These are phyloP conservation scores for Musca vetustissima DNA, from an alignment of 1,140 invertebrate genomes.

Conservation along the genomic window DNA sequence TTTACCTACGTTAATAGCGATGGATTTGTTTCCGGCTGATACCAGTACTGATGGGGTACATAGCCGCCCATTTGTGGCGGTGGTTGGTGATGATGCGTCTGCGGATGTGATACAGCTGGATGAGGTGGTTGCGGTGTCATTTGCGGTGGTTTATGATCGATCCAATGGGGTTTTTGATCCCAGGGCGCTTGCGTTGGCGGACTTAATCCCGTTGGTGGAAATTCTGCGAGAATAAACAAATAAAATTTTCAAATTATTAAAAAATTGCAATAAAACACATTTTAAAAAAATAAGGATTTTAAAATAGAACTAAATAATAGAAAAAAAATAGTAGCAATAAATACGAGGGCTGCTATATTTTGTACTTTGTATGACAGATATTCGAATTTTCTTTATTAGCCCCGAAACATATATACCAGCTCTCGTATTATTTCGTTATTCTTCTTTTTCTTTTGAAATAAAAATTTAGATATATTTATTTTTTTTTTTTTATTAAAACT, in stretches of 20 bases:
- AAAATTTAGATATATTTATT: too few species aligned
- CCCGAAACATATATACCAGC: too few species aligned
- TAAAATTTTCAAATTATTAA: too few species aligned
- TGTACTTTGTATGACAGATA: too few species aligned
- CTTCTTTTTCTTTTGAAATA: too few species aligned
- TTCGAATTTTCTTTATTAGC: too few species aligned
- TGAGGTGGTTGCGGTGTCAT: constrained; percentile 54
- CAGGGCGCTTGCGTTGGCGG: constrained; percentile 56
- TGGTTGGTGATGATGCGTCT: constrained; percentile 51
- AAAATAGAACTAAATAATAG: too few species aligned
- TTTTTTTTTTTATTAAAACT: constrained; percentile 33
- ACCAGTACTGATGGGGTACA: constrained; percentile 55
- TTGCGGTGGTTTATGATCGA: constrained; percentile 56
- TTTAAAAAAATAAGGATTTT: too few species aligned
- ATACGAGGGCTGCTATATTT: too few species aligned
- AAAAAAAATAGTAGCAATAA: too few species aligned
- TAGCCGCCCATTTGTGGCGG: constrained; percentile 55
- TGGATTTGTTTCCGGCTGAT: constrained; percentile 56
- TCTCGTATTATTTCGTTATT: too few species aligned
- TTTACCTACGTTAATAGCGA: constrained; percentile 55
- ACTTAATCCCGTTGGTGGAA: constrained; percentile 55
- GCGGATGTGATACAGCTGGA: constrained; percentile 51
- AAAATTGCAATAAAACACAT: background rate
- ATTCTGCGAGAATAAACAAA: constrained; percentile 40
- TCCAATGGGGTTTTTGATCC: constrained; percentile 56